These are phyloP conservation scores for Petrosia ficiformis DNA, from an alignment of 37 sponge, comb jelly and placozoan species.

Conservation along the genomic window DNA sequence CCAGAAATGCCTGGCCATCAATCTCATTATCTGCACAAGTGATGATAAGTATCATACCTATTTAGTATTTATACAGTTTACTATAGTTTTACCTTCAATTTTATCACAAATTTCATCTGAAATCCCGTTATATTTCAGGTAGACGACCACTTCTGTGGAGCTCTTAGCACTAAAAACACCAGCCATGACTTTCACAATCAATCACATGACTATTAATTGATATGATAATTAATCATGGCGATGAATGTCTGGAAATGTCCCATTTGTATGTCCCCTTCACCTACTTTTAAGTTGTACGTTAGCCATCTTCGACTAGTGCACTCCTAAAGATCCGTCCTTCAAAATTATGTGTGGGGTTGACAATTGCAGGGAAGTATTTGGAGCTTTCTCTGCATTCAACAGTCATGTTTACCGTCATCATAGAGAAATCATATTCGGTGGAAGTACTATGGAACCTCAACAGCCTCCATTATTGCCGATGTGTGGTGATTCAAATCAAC, in stretches of 20 bases:
- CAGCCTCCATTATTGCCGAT: not conserved
- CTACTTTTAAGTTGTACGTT: too few relatives aligned
- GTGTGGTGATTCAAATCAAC: too few relatives aligned
- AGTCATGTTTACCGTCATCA: slow-evolving; percentile 37
- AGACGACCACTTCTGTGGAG: slow-evolving; percentile 6
- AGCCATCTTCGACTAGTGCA: slow-evolving; percentile 44
- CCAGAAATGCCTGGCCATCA: slow-evolving; percentile 12
- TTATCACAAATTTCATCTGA: not conserved
- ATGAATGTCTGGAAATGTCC: not conserved
- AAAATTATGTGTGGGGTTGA: slow-evolving; percentile 21
- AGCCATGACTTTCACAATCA: too few relatives aligned
- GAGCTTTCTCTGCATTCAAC: slow-evolving; percentile 23
- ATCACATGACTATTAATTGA: not conserved
- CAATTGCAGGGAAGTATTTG: slow-evolving; percentile 13
- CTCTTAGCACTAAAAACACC: not conserved
- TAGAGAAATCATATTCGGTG: not conserved
- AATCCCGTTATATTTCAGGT: not conserved
- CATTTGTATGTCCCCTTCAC: too few relatives aligned
- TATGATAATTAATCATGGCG: not conserved
- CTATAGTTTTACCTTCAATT: slow-evolving; percentile 5
- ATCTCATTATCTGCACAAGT: slow-evolving; percentile 13
- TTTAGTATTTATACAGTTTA: not conserved
- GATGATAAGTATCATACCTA: not conserved
- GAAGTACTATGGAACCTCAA: not conserved
- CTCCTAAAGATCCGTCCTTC: slow-evolving; percentile 20